Conservation (phyloP, 2,888 invertebrate species). For the Acronicta leporina region DNA sequence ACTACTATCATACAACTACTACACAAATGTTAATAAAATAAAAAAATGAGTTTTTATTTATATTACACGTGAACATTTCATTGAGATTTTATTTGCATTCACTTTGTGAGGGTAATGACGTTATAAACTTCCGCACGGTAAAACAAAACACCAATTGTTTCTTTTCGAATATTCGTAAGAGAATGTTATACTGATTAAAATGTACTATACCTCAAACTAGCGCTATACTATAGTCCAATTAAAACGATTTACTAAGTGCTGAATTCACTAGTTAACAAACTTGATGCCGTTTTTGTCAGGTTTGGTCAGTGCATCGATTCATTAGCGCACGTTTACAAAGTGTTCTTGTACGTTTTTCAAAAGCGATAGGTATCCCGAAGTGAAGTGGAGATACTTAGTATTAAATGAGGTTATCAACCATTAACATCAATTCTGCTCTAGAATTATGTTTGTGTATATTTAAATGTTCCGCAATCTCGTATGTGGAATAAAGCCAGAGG, state of each 20-base stretch:
- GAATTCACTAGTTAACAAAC: too few species aligned
- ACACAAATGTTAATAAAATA: conserved; percentile 26
- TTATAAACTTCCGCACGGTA: conserved; percentile 28
- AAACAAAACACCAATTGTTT: conserved; percentile 19
- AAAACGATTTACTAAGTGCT: not conserved
- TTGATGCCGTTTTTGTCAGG: too few species aligned
- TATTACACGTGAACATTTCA: conserved; percentile 22
- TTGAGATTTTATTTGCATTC: conserved; percentile 31
- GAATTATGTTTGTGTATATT: conserved; percentile 14
- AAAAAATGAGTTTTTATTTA: conserved; percentile 35
- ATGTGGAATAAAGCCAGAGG: conserved; percentile 30
- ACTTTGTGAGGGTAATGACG: conserved; percentile 35
- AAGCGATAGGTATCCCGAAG: conserved; percentile 6
- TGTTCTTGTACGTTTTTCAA: not conserved
- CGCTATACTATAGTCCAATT: too few species aligned
- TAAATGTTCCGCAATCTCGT: conserved; percentile 16
- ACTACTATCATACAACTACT: conserved; percentile 38
- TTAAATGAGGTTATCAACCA: conserved; percentile 12
- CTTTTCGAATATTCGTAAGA: conserved; percentile 10
- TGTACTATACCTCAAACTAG: too few species aligned
- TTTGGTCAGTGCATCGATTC: not conserved
- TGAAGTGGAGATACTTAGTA: conserved; percentile 10
- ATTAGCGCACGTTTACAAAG: not conserved
- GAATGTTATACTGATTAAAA: not conserved
- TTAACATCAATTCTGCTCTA: conserved; percentile 10